Base-by-base conservation (phyloP, 2,888 invertebrate genomes). In the Tetragonisca angustula region DNA sequence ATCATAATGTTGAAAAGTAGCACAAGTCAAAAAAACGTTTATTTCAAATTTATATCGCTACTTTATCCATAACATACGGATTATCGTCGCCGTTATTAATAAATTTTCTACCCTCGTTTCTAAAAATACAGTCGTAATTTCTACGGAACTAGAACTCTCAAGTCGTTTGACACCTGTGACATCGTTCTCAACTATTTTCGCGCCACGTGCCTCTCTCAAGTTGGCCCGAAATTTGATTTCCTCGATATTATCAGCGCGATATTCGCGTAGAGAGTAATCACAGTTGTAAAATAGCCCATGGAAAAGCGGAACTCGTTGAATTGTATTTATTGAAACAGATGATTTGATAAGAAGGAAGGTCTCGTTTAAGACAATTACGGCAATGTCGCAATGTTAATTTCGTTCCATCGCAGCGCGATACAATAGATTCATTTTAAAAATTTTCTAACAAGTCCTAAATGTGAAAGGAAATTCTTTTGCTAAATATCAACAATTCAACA, bases 181-280 rank as follows among this genome's bases (percentile, higher is more conserved):
- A 85, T 84, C 81, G 64, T 84, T 72, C 70, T 15, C 65, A 67
- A 76, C 81, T 84, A 85, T 85, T 85, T 79, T 70, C 72, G 85
- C 69, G 64, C 72, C 32, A 4, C 4, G 32, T 32, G 32, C 32
- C 32, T 3, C 67, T 50, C 36, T 32, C 68, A 36, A 52, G 43
- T 54, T 61, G 21, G 67, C 70, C 65, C 69, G 36, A 43, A 79
- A 74, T 78, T 85, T 81, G 79, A 0, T n/a, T 5, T 15, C 2
- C 15, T 24, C 13, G n/a, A 59, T 13, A 59, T 79, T 74, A 71
- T 69, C 67, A 27, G 4, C 32, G 27, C 32, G 52, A 83, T 74
- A 67, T 59, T 15, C 49, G 4, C 24, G 54, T 49, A 64, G 64
- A 64, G 36, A 86, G 54, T 74, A 75, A 77, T 49, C 36, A 64